Conservation (phyloP, 2,113 vertebrate species). For the Microcebus griseorufus region DNA sequence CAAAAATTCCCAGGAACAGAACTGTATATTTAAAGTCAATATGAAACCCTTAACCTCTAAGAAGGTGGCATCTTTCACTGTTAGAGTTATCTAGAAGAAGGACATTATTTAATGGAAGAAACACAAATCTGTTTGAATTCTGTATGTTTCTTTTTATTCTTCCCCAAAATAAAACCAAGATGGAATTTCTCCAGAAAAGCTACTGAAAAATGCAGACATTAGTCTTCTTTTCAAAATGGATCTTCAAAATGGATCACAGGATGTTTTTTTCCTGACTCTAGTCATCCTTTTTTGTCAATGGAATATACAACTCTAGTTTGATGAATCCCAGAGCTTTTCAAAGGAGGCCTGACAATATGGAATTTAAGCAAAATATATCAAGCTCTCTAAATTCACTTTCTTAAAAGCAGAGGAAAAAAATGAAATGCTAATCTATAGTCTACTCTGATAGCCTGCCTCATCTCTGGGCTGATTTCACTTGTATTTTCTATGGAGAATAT, state of each 20-base stretch:
- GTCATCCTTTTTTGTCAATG: background rate
- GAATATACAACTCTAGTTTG: background rate
- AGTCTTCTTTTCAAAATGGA: background rate
- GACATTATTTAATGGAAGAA: background rate
- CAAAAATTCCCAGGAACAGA: constrained; percentile 5
- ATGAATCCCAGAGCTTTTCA: background rate
- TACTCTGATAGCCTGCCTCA: background rate
- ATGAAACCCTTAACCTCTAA: constrained; percentile 9
- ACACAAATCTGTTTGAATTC: background rate
- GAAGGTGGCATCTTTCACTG: background rate
- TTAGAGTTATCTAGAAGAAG: background rate
- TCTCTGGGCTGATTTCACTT: background rate
- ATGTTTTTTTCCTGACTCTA: background rate
- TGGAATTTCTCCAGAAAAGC: background rate
- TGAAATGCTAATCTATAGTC: background rate
- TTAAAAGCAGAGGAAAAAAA: background rate
- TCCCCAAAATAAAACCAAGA: background rate
- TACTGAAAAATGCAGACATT: background rate
- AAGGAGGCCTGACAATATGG: background rate
- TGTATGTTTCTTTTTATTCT: background rate
- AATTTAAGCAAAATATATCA: background rate
- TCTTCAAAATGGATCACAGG: background rate
- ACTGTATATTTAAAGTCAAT: background rate
- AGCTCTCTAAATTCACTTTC: background rate
- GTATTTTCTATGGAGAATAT: background rate